Evolutionary conservation across 2,797 vertebrate genomes (phyloP).

Genomic region (Cygnus olor): DNA sequence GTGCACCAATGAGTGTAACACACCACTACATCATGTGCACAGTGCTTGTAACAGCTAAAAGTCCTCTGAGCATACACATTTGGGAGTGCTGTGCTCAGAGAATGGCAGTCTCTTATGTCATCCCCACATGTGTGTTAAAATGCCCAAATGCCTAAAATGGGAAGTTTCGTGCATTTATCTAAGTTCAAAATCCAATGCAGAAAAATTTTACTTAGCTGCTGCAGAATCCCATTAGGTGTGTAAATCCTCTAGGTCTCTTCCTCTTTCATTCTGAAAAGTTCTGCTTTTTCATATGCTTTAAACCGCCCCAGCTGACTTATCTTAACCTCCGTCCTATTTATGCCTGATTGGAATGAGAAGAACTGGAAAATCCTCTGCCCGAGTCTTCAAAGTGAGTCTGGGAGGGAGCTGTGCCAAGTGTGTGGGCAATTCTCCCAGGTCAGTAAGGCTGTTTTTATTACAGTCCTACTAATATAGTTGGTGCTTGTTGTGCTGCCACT

Average conservation of each 20-base stretch:
- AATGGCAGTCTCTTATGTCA: rapidly evolving
- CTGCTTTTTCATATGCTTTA: background rate
- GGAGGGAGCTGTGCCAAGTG: rapidly evolving
- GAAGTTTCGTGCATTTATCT: background rate
- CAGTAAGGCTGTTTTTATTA: background rate
- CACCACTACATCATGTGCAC: rapidly evolving
- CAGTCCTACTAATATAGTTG: background rate
- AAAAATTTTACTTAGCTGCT: background rate
- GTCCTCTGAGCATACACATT: background rate
- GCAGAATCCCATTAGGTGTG: background rate
- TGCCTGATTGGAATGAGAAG: background rate
- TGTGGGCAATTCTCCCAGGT: background rate
- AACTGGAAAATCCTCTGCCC: background rate
- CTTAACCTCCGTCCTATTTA: background rate
- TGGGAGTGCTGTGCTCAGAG: background rate
- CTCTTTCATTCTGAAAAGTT: background rate
- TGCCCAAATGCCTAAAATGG: background rate
- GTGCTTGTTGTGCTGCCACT: background rate
- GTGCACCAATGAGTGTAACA: background rate
- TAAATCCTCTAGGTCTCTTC: background rate
- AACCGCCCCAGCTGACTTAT: background rate
- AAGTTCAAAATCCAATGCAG: background rate
- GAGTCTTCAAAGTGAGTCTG: background rate
- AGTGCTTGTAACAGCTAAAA: background rate
- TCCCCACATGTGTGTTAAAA: background rate